phyloP scores from a whole-genome alignment of 2,888 invertebrate species.

The Ametastegia equiseti region DNA sequence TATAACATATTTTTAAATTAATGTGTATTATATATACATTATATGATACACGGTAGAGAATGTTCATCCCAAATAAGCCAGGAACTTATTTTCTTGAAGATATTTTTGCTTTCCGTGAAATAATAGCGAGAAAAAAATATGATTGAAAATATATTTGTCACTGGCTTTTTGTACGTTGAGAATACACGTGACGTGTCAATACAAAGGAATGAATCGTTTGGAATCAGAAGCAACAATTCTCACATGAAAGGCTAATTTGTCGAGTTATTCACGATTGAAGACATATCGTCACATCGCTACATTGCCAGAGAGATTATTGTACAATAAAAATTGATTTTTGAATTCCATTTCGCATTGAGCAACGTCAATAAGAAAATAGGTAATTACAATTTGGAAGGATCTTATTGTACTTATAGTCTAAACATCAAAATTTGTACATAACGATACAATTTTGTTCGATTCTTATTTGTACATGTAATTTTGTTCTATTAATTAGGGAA shows the following conservation, averaged over 20 bases:
- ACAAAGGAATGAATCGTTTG: background rate
- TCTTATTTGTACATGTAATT: slow-evolving; percentile 6
- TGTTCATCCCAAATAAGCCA: background rate
- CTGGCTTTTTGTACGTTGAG: slow-evolving; percentile 1
- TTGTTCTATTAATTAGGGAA: background rate
- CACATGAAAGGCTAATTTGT: background rate
- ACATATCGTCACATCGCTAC: background rate
- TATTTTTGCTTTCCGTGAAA: background rate
- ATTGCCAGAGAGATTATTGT: background rate
- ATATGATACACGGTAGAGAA: slow-evolving; percentile 3
- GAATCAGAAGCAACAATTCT: slow-evolving; percentile 28
- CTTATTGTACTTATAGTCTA: background rate
- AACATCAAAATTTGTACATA: background rate
- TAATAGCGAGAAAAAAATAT: background rate
- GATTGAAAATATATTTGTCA: background rate
- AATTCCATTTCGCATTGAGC: background rate
- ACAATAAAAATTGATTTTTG: background rate
- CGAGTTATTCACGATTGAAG: background rate
- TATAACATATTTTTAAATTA: slow-evolving; percentile 17
- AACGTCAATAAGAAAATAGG: background rate
- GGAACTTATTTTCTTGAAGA: background rate
- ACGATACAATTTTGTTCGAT: slow-evolving; percentile 17
- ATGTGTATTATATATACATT: background rate
- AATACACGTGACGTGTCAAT: background rate
- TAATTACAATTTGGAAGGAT: background rate